These are phyloP conservation scores for Diabrotica virgifera DNA, from an alignment of 1,140 invertebrate genomes.

Conservation along the genomic window DNA sequence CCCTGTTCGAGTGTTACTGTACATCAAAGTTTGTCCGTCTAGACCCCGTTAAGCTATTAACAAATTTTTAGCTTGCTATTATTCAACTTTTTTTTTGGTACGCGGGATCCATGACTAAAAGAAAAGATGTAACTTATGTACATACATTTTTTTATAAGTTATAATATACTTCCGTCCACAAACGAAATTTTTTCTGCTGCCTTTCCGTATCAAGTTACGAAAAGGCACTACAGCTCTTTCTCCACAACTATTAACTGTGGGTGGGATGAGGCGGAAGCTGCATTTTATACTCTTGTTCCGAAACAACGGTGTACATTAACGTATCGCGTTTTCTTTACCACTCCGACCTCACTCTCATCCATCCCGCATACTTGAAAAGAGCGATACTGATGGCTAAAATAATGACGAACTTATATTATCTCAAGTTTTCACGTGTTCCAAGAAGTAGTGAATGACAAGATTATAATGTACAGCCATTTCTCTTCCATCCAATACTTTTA, in stretches of 20 bases:
- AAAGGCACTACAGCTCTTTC: neutral
- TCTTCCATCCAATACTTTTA: slow-evolving; percentile 24
- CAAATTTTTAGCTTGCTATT: too few species aligned
- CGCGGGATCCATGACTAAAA: too few species aligned
- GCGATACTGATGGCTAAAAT: slow-evolving; percentile 8
- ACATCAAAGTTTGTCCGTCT: too few species aligned
- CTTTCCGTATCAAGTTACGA: neutral
- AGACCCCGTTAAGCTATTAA: too few species aligned
- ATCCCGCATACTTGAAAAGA: neutral
- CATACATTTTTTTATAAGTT: too few species aligned
- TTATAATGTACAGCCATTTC: slow-evolving; percentile 28
- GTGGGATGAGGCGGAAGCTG: neutral
- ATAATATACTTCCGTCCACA: too few species aligned
- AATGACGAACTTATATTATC: slow-evolving; percentile 11
- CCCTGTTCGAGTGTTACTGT: too few species aligned
- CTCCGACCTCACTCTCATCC: neutral
- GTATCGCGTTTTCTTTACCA: neutral
- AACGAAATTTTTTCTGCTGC: too few species aligned
- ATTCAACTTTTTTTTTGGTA: too few species aligned
- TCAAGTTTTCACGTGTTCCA: slow-evolving; percentile 6
- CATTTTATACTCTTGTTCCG: neutral
- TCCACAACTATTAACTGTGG: neutral
- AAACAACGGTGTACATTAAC: neutral
- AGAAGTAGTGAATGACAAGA: slow-evolving; percentile 20
- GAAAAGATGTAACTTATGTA: too few species aligned